Base-by-base conservation (phyloP, 2,797 vertebrate genomes). In the Rhinatrema bivittatum region DNA sequence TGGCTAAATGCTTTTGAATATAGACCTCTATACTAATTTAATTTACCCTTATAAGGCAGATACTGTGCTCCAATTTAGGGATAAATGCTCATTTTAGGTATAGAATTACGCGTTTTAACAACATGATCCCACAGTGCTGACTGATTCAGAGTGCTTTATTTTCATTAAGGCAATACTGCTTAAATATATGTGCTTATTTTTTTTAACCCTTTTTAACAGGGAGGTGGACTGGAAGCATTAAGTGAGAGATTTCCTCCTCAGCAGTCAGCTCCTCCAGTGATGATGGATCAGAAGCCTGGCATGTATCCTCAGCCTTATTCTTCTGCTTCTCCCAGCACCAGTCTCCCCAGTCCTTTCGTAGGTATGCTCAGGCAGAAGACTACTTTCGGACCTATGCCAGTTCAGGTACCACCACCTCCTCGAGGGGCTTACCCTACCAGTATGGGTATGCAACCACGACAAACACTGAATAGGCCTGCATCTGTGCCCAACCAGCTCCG, bases 401-500 rank as follows among this genome's bases (percentile, higher is more conserved):
- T 77, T 31, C 79, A 78, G 61, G 74, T 77, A 2, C 70, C 76
- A 1, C 78, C 89, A 1, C 28, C 16, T 4, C 63, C 79, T 1
- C 76, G 86, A 6, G 86, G 79, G 9, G 48, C 84, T 10, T 93
- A 90, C 62, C 81, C 89, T 7, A 82, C 84, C 14, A 67, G 39
- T 29, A 70, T 83, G 39, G 76, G 65, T 23, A 63, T 91, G 53
- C 82, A 81, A 8, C 72, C 88, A 22, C 74, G 90, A 29, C 89
- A 68, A 0, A 70, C 76, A 1, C 40, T 89, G 46, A 68, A 24
- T 53, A 75, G 87, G 32, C 72, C 81, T 22, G 81, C 89, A 0
- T 84, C 81, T 9, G 88, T 86, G 11, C 88, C 91, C 41, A 96
- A 93, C 70, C 93, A 95, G 20, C 84, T 97, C 29, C 81, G 91